Percentiles rank a stretch among this genome's conserved stretches.
Evolutionary conservation across 2,888 invertebrate species (phyloP).

Genomic region (Stegophylla sp.): DNA sequence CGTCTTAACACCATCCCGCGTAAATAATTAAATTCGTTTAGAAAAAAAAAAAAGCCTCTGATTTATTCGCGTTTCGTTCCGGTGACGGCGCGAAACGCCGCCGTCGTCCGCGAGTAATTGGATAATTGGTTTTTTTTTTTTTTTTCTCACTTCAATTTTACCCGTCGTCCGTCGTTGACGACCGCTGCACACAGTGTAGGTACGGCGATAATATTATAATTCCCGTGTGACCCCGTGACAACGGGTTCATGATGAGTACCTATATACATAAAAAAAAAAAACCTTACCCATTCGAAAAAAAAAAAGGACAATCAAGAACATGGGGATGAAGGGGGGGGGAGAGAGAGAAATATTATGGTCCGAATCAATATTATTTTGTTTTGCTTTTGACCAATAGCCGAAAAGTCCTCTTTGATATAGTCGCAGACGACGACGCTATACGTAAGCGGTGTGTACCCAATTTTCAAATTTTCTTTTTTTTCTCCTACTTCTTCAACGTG

Average conservation of each 20-base stretch:
- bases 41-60: constrained; percentile 32
- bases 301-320: no score
- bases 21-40: constrained; percentile 42
- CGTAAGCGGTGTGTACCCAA: neutral
- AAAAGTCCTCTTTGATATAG: neutral
- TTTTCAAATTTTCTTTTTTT: neutral
- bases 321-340: no score
- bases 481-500: neutral
- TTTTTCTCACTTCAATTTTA: constrained; percentile 13
- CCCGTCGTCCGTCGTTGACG: neutral
- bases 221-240: neutral
- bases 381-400: no score
- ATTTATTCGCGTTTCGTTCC: constrained; percentile 27
- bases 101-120: constrained; percentile 4
- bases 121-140: constrained; percentile 30
- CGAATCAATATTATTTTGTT: no score
- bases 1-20: neutral
- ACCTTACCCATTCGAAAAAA: no score
- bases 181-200: neutral
- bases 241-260: no score
- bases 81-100: neutral
- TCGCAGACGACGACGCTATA: neutral
- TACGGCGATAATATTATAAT: neutral
- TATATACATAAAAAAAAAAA: neutral
- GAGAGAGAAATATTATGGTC: no score